Evolutionary conservation across 92 coral and sea anemone species (phyloP).

Genomic region (Porites cylindrica): DNA sequence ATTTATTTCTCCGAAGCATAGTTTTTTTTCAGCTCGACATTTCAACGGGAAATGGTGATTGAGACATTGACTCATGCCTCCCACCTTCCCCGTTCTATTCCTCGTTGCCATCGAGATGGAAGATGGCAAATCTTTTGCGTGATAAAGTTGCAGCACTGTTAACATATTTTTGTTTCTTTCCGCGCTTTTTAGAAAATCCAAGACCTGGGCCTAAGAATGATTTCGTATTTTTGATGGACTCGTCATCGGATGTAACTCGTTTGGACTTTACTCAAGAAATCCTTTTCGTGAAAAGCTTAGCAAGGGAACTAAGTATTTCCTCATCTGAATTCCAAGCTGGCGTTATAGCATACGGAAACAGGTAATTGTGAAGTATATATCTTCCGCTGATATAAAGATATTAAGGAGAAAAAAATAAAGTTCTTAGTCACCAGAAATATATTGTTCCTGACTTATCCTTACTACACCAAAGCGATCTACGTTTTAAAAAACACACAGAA

Average conservation of each 20-base stretch:
- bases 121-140: not conserved
- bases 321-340: slow-evolving; percentile 78
- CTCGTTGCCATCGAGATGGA: too few species aligned
- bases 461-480: too few species aligned
- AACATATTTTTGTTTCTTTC: not conserved
- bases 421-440: too few species aligned
- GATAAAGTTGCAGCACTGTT: not conserved
- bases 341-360: slow-evolving; percentile 74
- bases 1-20: too few species aligned
- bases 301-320: slow-evolving; percentile 67
- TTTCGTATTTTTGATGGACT: slow-evolving; percentile 83
- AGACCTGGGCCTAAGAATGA: slow-evolving; percentile 55
- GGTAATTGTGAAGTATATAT: slow-evolving; percentile 2
- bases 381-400: too few species aligned
- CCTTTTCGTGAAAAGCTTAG: slow-evolving; percentile 75
- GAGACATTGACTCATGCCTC: too few species aligned
- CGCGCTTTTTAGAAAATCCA: slow-evolving; percentile 11
- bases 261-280: slow-evolving; percentile 74
- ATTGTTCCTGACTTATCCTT: too few species aligned
- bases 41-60: too few species aligned
- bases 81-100: too few species aligned
- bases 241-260: slow-evolving; percentile 77
- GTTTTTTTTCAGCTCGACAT: too few species aligned
- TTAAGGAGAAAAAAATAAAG: too few species aligned
- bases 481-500: too few species aligned